Base-by-base conservation (phyloP, 2,888 invertebrate species). In the Plebejus argus region DNA sequence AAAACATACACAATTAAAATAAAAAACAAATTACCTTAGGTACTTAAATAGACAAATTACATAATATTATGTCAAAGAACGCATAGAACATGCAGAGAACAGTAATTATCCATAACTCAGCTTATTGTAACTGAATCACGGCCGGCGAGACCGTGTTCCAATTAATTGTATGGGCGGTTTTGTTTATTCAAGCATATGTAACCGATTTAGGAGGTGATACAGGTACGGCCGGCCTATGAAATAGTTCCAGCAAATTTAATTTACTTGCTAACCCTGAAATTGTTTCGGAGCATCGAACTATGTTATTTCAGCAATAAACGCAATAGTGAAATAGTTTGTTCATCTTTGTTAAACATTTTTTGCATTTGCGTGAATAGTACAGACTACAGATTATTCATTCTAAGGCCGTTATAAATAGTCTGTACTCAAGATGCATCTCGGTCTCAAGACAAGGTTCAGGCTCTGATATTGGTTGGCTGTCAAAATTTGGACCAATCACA, bases 191-290 rank as follows among this genome's bases (percentile, higher is more conserved):
- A 74, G 74, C 74, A 74, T 74, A 53, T 53, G 74, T 74, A 74
- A 74, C 49, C 74, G 74, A 53, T 74, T 74, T 49, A 74, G 49
- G 74, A 49, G 74, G 53, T 74, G 20, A 74, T 74, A 53, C 74
- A 74, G 74, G 74, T 74, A 74, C 74, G 28, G 45, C 15, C 10
- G 23, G 49, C 3, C 49, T 74, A 74, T 74, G 74, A 74, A 74
- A 74, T 74, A 74, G 70, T 80, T 79, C 70, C 76, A 80, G 78
- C 76, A 77, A 79, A 80, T 81, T 80, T 80, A 82, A 72, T 72
- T 72, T 72, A 72, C 72, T 39, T 72, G 72, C 72, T 72, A 39
- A 39, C 72, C 39, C 45, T 20, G 72, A 72, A 72, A 72, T 45
- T 72, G 45, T 72, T 45, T 39, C 72, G 45, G 33, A 45, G 20